These are phyloP conservation scores for Fregetta grallaria DNA, from an alignment of 2,113 vertebrate genomes.

Conservation along the genomic window DNA sequence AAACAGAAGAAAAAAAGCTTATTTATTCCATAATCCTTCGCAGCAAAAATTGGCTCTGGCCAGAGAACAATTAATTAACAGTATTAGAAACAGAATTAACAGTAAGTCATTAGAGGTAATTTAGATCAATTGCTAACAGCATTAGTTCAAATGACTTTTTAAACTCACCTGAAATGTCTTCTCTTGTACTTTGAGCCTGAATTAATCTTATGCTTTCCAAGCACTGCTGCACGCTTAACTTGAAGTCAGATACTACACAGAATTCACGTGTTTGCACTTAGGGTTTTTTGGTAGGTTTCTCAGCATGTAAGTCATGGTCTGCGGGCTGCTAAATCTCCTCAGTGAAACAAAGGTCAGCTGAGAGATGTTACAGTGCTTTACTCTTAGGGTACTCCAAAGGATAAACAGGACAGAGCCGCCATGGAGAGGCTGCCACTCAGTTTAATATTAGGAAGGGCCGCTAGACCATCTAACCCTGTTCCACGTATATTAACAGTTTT, in stretches of 20 bases:
- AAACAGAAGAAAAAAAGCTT: not conserved
- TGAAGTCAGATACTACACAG: not conserved
- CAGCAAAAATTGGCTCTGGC: not conserved
- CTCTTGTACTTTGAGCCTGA: not conserved
- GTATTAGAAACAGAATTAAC: not conserved
- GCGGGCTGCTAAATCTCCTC: not conserved
- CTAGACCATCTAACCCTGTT: not conserved
- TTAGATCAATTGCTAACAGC: conserved; percentile 11
- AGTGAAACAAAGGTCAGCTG: not conserved
- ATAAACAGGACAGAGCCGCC: not conserved
- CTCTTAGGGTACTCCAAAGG: not conserved
- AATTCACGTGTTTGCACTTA: not conserved
- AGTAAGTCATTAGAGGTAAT: conserved; percentile 9
- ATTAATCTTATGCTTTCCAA: not conserved
- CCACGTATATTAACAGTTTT: not conserved
- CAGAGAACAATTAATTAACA: not conserved
- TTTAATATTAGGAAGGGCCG: not conserved
- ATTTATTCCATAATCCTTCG: not conserved
- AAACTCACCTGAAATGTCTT: conserved; percentile 24
- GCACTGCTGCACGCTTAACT: not conserved
- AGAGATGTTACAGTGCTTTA: not conserved
- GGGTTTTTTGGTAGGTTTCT: not conserved
- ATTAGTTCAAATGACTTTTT: not conserved
- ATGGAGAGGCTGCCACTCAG: not conserved
- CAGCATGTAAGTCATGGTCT: not conserved